These are phyloP conservation scores for Eubucco bourcierii DNA, from an alignment of 2,113 vertebrate species.

Conservation along the genomic window DNA sequence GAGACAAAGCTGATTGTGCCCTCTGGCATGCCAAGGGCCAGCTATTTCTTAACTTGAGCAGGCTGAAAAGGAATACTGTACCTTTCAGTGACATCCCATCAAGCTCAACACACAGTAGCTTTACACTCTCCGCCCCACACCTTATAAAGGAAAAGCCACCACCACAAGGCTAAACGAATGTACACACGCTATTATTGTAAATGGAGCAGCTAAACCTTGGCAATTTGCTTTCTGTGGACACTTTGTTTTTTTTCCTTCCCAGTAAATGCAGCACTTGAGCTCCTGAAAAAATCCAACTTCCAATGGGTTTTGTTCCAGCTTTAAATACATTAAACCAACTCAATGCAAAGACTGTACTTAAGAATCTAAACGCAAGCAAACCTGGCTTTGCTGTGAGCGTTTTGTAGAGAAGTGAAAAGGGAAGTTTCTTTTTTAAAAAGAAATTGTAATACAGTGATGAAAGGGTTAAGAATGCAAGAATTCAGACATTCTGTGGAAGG, in stretches of 20 bases:
- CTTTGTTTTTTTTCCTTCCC: slow-evolving; percentile 37
- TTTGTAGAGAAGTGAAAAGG: slow-evolving; percentile 56
- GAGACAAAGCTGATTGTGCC: slow-evolving; percentile 62
- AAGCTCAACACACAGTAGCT: slow-evolving; percentile 70
- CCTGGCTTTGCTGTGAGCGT: slow-evolving; percentile 65
- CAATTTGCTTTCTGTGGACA: slow-evolving; percentile 45
- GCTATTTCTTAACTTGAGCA: not conserved
- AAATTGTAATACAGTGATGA: slow-evolving; percentile 68
- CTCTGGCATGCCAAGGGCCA: not conserved
- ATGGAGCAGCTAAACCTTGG: slow-evolving; percentile 75
- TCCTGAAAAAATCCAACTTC: slow-evolving; percentile 26
- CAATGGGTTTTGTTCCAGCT: slow-evolving; percentile 64
- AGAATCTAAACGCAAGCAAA: slow-evolving; percentile 74
- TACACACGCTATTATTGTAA: slow-evolving; percentile 66
- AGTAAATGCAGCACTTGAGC: slow-evolving; percentile 70
- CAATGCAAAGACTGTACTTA: slow-evolving; percentile 72
- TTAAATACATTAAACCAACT: slow-evolving; percentile 76
- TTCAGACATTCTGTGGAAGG: slow-evolving; percentile 75
- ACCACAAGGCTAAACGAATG: slow-evolving; percentile 69
- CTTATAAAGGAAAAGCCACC: slow-evolving; percentile 64
- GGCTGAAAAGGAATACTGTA: slow-evolving; percentile 66
- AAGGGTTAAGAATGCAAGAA: slow-evolving; percentile 76
- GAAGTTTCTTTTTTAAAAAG: slow-evolving; percentile 52
- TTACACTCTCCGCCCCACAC: slow-evolving; percentile 54
- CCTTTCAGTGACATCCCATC: slow-evolving; percentile 64